Base-by-base conservation (phyloP, 2,797 vertebrate genomes). In the Acrocephalus scirpaceus region DNA sequence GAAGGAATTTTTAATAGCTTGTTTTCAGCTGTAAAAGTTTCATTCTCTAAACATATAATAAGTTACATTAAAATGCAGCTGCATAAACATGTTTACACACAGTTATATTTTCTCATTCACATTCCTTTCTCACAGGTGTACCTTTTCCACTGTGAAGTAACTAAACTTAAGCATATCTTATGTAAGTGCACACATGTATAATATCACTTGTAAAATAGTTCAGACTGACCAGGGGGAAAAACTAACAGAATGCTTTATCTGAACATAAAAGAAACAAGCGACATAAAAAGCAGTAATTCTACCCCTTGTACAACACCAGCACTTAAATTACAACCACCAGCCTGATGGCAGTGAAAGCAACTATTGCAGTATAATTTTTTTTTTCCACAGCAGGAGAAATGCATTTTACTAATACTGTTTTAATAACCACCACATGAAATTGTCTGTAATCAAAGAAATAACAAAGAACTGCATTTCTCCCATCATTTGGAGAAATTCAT, bases 51-150 rank as follows among this genome's bases (percentile, higher is more conserved):
- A 91, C 79, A 90, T 48, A 93, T 95, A 97, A 90, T 86, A 89
- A 95, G 47, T 91, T 78, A 93, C 79, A 90, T 93, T 93, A 88
- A 95, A 95, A 90, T 69, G 90, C 97, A 98, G 97, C 97, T 98
- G 97, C 91, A 96, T 87, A 98, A 97, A 97, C 96, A 97, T 94
- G 95, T 97, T 97, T 97, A 96, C 91, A 81, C 79, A 93, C 76
- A 92, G 61, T 95, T 76, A 80, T 27, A 92, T 92, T 92, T 94
- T 95, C 95, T 88, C 90, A 94, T 69, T 81, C 89, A 80, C 82
- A 93, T 92, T 97, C 95, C 93, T 96, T 78, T 90, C 78, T 93
- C 79, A 85, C 96, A 97, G 93, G 96, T 97, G 95, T 76, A 87
- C n/a, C 88, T 94, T 98, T 97, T 97, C 96, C 94, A 96, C 87